A percentile compares a stretch with the other conserved stretches of the same genome.
Evolutionary conservation across 1,140 invertebrate genomes (phyloP).

Genomic region (Lethrus apterus): DNA sequence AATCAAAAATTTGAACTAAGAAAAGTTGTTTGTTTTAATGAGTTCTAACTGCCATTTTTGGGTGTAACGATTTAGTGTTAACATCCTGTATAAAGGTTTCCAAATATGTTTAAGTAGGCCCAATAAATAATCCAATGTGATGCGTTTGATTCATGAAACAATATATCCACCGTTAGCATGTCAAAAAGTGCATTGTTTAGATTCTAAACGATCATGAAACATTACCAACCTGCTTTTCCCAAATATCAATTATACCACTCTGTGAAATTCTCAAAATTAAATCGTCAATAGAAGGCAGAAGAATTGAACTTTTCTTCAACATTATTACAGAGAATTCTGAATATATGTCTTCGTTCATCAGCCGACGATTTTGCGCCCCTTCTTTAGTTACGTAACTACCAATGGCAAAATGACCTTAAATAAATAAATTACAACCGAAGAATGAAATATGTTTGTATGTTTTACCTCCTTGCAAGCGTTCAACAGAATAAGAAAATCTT

Average conservation of each 20-base stretch:
- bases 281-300: constrained; percentile 26
- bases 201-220: no score
- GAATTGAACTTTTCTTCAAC: constrained; percentile 49
- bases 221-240: constrained; percentile 33
- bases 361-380: constrained; percentile 41
- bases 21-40: no score
- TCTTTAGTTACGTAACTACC: constrained; percentile 49
- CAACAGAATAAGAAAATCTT: constrained; percentile 1
- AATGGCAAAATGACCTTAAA: constrained; percentile 47
- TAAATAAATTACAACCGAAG: background rate
- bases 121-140: no score
- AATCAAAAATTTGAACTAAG: no score
- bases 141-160: no score
- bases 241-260: constrained; percentile 33
- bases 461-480: constrained; percentile 9
- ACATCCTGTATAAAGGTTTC: constrained; percentile 4
- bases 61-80: background rate
- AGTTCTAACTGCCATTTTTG: constrained; percentile 1
- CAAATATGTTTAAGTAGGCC: background rate
- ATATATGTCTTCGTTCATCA: constrained; percentile 51
- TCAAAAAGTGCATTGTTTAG: background rate
- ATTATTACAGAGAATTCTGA: constrained; percentile 50
- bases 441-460: constrained; percentile 3
- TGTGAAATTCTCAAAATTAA: constrained; percentile 32
- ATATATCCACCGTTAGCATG: no score